Evolutionary conservation across 2,113 vertebrate genomes (phyloP).

Genomic region (Clupea harengus): DNA sequence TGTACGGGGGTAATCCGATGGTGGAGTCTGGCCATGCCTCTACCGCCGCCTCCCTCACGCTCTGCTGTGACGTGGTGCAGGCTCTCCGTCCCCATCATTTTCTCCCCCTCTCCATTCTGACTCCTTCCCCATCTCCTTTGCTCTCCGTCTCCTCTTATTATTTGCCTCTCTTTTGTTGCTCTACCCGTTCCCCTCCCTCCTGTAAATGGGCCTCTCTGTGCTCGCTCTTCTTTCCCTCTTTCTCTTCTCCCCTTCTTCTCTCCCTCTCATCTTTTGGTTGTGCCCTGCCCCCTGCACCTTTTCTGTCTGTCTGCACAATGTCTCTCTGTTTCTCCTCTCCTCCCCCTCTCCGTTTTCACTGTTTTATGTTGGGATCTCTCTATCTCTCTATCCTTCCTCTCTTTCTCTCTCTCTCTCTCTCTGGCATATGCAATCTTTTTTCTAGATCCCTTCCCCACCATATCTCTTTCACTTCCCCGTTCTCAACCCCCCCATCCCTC

Average conservation of each 20-base stretch:
- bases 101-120: background rate
- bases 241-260: background rate
- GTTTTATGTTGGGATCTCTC: background rate
- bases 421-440: background rate
- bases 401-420: background rate
- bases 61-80: background rate
- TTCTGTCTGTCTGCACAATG: slow-evolving; percentile 6
- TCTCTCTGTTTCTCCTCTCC: background rate
- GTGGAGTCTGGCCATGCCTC: background rate
- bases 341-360: background rate
- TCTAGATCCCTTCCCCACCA: background rate
- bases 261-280: slow-evolving; percentile 8
- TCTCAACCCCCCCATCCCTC: background rate
- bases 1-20: background rate
- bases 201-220: background rate
- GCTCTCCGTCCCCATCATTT: background rate
- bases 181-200: background rate
- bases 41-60: background rate
- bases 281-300: background rate
- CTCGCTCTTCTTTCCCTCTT: background rate
- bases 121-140: background rate
- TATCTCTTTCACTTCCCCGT: background rate
- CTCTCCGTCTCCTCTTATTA: background rate
- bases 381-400: background rate
- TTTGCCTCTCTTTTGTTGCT: background rate